Evolutionary conservation across 2,797 vertebrate species (phyloP).

Genomic region (Rallus crepitans): DNA sequence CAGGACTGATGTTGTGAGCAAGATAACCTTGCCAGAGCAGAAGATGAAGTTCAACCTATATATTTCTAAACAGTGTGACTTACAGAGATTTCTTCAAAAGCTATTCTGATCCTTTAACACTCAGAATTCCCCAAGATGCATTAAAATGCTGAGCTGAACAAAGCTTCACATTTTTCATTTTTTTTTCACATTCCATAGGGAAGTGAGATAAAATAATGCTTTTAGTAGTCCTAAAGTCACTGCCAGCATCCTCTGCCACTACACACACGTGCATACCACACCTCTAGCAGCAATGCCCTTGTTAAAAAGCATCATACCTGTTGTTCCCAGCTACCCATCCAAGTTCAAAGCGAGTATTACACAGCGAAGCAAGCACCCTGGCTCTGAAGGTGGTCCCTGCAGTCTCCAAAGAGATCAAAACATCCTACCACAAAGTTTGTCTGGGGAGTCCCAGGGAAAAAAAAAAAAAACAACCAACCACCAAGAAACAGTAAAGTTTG

Average conservation of each 20-base stretch:
- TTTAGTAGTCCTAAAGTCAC: background rate
- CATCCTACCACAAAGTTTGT: constrained; percentile 34
- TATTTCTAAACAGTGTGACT: constrained; percentile 17
- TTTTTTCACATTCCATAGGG: background rate
- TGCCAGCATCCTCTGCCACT: background rate
- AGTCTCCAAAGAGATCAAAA: background rate
- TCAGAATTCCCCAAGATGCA: constrained; percentile 19
- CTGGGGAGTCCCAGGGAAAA: background rate
- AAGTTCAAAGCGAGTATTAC: background rate
- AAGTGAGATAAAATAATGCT: background rate
- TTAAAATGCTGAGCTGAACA: constrained; percentile 29
- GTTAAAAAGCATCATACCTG: background rate
- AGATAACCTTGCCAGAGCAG: constrained; percentile 29
- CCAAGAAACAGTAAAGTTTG: background rate
- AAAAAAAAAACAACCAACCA: background rate
- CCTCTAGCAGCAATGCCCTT: background rate
- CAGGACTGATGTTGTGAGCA: background rate
- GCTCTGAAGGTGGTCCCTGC: background rate
- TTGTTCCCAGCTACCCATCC: background rate
- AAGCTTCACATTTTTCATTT: background rate
- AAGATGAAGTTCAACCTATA: background rate
- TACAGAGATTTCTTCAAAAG: constrained; percentile 37
- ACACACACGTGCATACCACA: background rate
- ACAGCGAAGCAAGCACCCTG: background rate
- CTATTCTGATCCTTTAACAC: constrained; percentile 28